phyloP scores from a whole-genome alignment of 2,797 vertebrate genomes.

The Tapirus indicus region DNA sequence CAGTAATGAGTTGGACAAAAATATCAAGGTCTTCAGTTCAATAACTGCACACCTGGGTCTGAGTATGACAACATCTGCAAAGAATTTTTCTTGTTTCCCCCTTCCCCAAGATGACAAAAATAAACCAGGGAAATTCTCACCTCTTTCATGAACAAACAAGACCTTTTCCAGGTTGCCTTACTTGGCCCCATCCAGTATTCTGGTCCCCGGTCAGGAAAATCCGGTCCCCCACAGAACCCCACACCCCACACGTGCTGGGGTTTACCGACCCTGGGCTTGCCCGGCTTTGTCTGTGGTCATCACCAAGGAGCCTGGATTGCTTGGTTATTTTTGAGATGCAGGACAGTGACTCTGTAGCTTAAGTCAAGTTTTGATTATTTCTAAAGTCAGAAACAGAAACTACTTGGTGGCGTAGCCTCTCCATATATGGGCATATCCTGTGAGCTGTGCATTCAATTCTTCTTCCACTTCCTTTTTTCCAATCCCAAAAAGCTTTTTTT shows the following conservation, averaged over 20 bases:
- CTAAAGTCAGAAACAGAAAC: background rate
- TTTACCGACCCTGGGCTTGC: background rate
- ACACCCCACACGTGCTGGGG: accelerated
- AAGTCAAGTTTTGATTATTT: background rate
- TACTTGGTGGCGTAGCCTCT: background rate
- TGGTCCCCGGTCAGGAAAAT: background rate
- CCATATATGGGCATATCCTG: background rate
- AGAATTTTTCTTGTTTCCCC: conserved; percentile 17
- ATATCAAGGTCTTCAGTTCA: conserved; percentile 49
- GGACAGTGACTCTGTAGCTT: background rate
- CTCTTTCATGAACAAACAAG: conserved; percentile 16
- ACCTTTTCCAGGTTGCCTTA: background rate
- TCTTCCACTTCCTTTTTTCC: background rate
- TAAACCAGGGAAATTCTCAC: conserved; percentile 15
- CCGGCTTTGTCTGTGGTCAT: background rate
- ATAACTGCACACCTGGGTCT: background rate
- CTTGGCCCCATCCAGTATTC: background rate
- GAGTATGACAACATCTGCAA: background rate
- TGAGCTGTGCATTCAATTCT: background rate
- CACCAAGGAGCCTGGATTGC: background rate
- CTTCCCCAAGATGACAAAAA: background rate
- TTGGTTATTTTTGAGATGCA: background rate
- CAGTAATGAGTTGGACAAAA: background rate
- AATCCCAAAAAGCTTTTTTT: conserved; percentile 11
- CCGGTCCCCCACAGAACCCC: background rate